Conservation (phyloP, 2,113 vertebrate genomes). For the Leptosomus discolor region DNA sequence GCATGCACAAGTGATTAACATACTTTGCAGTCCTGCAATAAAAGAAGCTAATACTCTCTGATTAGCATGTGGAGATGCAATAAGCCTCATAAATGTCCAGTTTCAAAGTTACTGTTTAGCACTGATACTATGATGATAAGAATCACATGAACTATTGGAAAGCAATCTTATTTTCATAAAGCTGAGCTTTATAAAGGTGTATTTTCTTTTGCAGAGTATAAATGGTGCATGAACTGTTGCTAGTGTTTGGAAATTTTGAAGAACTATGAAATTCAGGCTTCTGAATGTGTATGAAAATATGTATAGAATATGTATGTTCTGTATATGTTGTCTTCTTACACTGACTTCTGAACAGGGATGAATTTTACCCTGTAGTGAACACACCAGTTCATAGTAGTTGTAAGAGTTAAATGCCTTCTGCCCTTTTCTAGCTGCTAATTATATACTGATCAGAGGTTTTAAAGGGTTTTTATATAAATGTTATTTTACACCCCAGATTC, state of each 20-base stretch:
- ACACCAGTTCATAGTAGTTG: not conserved
- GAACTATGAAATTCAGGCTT: not conserved
- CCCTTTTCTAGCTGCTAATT: not conserved
- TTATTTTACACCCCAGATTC: not conserved
- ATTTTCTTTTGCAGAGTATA: not conserved
- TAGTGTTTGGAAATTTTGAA: not conserved
- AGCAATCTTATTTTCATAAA: not conserved
- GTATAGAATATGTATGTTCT: not conserved
- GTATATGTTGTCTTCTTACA: not conserved
- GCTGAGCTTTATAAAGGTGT: not conserved
- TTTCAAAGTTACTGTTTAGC: not conserved
- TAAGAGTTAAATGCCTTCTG: not conserved
- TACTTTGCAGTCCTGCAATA: not conserved
- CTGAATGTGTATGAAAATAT: not conserved
- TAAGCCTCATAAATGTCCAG: not conserved
- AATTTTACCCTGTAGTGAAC: not conserved
- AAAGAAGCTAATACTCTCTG: not conserved
- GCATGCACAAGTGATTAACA: rapidly evolving
- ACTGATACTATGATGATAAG: not conserved
- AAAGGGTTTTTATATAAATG: not conserved
- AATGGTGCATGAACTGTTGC: not conserved
- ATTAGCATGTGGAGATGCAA: not conserved
- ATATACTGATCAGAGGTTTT: not conserved
- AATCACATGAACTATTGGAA: not conserved
- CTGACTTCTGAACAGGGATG: not conserved